These are phyloP conservation scores for Donacobius atricapilla DNA, from an alignment of 2,113 vertebrate species.

Conservation along the genomic window DNA sequence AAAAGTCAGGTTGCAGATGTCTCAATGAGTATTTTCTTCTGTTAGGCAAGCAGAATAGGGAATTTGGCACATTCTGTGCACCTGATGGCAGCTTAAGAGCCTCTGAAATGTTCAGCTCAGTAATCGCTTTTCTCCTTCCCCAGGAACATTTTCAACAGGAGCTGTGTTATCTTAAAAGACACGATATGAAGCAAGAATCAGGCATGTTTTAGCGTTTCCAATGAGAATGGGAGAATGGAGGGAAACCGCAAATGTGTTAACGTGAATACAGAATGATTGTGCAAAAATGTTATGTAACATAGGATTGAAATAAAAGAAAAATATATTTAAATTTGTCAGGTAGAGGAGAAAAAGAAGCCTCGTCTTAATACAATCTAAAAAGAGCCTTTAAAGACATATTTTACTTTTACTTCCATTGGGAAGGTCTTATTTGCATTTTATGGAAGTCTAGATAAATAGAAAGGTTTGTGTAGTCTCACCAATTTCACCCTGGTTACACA, in stretches of 20 bases:
- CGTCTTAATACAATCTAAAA: neutral
- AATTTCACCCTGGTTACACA: neutral
- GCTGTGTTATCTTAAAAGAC: neutral
- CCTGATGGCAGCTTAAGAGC: neutral
- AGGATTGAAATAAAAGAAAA: neutral
- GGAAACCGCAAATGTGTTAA: neutral
- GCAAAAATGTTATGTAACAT: neutral
- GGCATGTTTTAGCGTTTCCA: neutral
- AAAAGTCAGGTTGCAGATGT: neutral
- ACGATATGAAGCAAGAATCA: neutral
- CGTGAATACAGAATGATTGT: neutral
- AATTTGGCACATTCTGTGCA: neutral
- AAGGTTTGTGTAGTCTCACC: neutral
- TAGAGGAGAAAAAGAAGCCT: neutral
- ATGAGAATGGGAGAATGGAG: neutral
- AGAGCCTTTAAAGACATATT: neutral
- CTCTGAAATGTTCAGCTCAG: conserved; percentile 11
- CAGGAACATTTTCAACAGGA: neutral
- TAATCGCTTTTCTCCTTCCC: neutral
- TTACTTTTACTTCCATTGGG: neutral
- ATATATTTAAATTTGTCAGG: neutral
- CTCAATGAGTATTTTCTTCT: conserved; percentile 2
- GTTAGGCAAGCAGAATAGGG: neutral
- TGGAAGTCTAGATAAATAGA: neutral
- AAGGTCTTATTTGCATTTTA: neutral